A percentile compares a stretch with the other conserved stretches of the same genome.
These are phyloP conservation scores for Cardinalis cardinalis DNA, from an alignment of 2,113 vertebrate genomes.

Conservation along the genomic window DNA sequence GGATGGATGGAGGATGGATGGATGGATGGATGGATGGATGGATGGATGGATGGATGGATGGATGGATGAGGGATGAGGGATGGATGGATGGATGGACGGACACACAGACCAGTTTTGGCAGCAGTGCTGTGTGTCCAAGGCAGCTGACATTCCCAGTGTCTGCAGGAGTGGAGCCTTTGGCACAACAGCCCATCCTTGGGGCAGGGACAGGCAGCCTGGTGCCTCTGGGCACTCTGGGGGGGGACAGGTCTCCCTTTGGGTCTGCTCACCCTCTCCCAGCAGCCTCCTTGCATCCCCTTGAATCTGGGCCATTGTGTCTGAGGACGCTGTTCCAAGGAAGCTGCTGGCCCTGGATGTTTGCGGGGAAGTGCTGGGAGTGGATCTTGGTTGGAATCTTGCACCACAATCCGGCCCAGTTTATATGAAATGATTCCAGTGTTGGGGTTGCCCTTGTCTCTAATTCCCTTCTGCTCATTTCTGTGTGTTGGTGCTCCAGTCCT, in stretches of 20 bases:
- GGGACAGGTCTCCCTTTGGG: neutral
- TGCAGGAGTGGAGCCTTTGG: neutral
- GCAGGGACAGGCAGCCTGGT: neutral
- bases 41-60: neutral
- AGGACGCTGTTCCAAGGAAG: neutral
- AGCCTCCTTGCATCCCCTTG: neutral
- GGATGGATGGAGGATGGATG: neutral
- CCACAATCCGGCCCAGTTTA: neutral
- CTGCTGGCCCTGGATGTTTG: neutral
- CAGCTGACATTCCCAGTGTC: neutral
- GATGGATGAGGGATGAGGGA: neutral
- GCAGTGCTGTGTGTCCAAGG: neutral
- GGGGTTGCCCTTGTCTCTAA: neutral
- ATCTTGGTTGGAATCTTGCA: neutral
- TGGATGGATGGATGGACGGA: neutral
- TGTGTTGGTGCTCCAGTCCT: neutral
- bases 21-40: neutral
- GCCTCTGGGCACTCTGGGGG: neutral
- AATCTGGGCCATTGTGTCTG: neutral
- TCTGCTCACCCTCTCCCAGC: neutral
- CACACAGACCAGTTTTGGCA: neutral
- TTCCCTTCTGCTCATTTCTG: neutral
- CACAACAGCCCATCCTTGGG: rapidly evolving
- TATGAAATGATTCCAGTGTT: neutral
- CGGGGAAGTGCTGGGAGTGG: neutral